Evolutionary conservation across 2,888 invertebrate genomes (phyloP).

Genomic region (Troides helena): DNA sequence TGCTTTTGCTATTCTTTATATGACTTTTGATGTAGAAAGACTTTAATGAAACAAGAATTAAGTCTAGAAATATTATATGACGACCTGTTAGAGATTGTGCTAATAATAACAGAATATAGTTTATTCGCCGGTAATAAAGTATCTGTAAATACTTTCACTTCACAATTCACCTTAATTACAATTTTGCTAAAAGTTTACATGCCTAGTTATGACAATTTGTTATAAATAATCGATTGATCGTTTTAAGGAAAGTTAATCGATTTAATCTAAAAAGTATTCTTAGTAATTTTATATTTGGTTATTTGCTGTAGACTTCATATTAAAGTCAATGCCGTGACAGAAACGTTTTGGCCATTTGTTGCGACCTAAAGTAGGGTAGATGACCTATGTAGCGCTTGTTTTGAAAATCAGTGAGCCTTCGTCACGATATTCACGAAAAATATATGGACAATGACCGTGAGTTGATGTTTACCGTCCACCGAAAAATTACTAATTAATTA

Average conservation of each 20-base stretch:
- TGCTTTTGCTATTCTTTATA: background rate
- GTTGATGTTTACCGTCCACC: background rate
- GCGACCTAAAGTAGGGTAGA: slow-evolving; percentile 35
- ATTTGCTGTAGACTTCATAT: background rate
- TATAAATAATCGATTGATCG: background rate
- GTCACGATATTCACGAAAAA: slow-evolving; percentile 63
- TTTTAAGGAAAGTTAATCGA: background rate
- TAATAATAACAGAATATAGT: background rate
- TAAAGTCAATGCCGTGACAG: slow-evolving; percentile 20
- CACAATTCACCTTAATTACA: background rate
- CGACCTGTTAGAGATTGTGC: background rate
- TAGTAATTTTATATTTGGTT: background rate
- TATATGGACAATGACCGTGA: slow-evolving; percentile 49
- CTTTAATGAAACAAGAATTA: no score
- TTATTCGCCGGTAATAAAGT: background rate
- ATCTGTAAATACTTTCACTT: background rate
- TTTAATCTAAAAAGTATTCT: background rate
- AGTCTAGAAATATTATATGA: no score
- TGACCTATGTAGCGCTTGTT: slow-evolving; percentile 46
- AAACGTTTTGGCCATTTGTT: slow-evolving; percentile 13
- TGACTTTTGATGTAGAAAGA: background rate
- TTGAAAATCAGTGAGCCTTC: slow-evolving; percentile 56
- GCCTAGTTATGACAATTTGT: background rate
- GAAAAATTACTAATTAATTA: background rate
- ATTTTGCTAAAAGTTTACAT: background rate